phyloP scores from a whole-genome alignment of 2,113 vertebrate species.

The Eleginops maclovinus region DNA sequence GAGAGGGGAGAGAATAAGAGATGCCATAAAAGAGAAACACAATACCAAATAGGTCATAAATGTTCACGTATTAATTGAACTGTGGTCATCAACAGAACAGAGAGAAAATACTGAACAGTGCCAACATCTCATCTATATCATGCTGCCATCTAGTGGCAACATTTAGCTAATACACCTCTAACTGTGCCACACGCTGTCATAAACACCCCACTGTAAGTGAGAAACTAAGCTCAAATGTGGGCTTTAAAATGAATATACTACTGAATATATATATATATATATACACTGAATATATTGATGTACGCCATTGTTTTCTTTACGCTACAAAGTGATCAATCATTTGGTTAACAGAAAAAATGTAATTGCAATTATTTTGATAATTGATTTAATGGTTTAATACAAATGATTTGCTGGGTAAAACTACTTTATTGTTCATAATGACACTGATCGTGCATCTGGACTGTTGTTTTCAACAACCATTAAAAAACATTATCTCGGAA shows the following conservation, averaged over 20 bases:
- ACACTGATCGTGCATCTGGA: too few relatives aligned
- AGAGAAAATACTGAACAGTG: background rate
- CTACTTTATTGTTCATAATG: too few relatives aligned
- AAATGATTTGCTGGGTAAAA: background rate
- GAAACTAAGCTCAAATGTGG: background rate
- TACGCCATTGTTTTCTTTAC: background rate
- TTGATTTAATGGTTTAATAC: background rate
- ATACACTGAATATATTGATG: too few relatives aligned
- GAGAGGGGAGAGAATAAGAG: background rate
- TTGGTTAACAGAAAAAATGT: background rate
- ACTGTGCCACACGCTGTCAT: background rate
- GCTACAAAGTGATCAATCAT: background rate
- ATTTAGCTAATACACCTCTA: slow-evolving; percentile 25
- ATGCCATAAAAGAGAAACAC: background rate
- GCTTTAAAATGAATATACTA: too few relatives aligned
- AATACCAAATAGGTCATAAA: slow-evolving; percentile 11
- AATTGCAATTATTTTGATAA: background rate
- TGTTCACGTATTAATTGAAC: slow-evolving; percentile 1
- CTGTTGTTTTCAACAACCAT: too few relatives aligned
- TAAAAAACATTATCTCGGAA: background rate
- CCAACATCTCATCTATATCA: background rate
- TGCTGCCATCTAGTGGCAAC: slow-evolving; percentile 73
- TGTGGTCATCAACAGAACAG: background rate
- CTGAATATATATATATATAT: too few relatives aligned
- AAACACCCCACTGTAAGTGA: background rate